A percentile compares a stretch with the other conserved stretches of the same genome.
phyloP scores from a whole-genome alignment of 1,140 invertebrate genomes.

The Galleria mellonella region DNA sequence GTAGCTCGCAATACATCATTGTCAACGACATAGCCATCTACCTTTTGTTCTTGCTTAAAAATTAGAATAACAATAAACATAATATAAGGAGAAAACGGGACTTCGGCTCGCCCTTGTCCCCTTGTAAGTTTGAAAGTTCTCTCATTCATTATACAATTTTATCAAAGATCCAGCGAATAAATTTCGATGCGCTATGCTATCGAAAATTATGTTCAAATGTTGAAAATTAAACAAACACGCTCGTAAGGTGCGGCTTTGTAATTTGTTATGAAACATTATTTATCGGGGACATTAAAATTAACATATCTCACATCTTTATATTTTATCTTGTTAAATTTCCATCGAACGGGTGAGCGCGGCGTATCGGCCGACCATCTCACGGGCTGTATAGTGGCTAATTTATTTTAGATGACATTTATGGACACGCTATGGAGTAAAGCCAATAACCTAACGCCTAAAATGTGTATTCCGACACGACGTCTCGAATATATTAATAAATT shows the following conservation, averaged over 20 bases:
- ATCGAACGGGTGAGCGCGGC: conserved; percentile 4
- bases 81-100: conserved; percentile 13
- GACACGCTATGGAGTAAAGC: conserved; percentile 40
- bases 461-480: conserved; percentile 26
- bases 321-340: conserved; percentile 22
- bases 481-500: conserved; percentile 25
- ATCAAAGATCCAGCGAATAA: no score
- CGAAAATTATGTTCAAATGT: conserved; percentile 14
- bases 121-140: no score
- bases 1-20: conserved; percentile 48
- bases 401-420: conserved; percentile 61
- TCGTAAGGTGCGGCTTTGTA: conserved; percentile 3
- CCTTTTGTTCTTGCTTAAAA: conserved; percentile 63
- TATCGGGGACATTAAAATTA: conserved; percentile 36
- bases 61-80: conserved; percentile 57
- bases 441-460: conserved; percentile 48
- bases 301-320: conserved; percentile 44
- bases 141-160: no score
- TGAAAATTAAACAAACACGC: conserved; percentile 14
- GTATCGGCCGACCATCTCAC: conserved; percentile 21
- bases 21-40: conserved; percentile 48
- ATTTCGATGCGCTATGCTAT: background rate
- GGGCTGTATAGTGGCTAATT: conserved; percentile 27
- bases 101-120: background rate
- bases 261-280: conserved; percentile 17